Base-by-base conservation (phyloP, 92 coral and sea anemone species). In the Blastomussa wellsi region DNA sequence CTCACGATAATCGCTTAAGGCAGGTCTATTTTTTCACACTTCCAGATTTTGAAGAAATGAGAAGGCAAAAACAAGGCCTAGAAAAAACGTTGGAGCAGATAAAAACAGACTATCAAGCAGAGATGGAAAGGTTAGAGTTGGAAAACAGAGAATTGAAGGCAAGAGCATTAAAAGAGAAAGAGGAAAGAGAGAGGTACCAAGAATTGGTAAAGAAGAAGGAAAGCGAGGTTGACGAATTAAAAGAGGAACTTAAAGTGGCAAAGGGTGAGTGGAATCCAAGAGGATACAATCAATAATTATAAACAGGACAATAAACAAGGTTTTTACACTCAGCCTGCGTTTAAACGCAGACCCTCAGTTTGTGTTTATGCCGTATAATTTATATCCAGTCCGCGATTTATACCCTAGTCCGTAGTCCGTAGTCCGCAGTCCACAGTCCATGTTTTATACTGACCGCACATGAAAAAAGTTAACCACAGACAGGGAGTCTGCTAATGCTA, bases 101-200 rank as follows among this genome's bases (percentile, higher is more conserved):
- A 10, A 75, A 48, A n/a, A 29, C 32, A 77, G 81, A 77, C 26
- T 77, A 77, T 55, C 47, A 77, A 32, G 48, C 68, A 19, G 79
- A 76, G 65, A 76, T 51, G 64, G 79, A 29, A 28, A 76, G 64
- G 64, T 13, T 76, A 11, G 37, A 75, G 67, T 16, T 38, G 77
- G 55, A 72, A 72, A 72, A 72, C 77, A 29, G 29, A 38, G 52
- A 72, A 72, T n/a, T 72, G 14, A 72, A 72, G 77, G 77, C 82
- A 36, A 60, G 82, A 37, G 82, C 82, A 24, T 59, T 22, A 15
- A 38, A 78, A 60, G 82, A 59, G 55, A 78, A 78, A 37, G 26
- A 78, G n/a, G 82, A 78, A 60, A 78, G 72, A 59, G 72, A 78
- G 72, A 78, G 15, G n/a, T 78, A 22, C 47, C 71, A 78, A 60